These are phyloP conservation scores for Drosophila gunungcola DNA, from an alignment of 1,140 invertebrate genomes.

Conservation along the genomic window DNA sequence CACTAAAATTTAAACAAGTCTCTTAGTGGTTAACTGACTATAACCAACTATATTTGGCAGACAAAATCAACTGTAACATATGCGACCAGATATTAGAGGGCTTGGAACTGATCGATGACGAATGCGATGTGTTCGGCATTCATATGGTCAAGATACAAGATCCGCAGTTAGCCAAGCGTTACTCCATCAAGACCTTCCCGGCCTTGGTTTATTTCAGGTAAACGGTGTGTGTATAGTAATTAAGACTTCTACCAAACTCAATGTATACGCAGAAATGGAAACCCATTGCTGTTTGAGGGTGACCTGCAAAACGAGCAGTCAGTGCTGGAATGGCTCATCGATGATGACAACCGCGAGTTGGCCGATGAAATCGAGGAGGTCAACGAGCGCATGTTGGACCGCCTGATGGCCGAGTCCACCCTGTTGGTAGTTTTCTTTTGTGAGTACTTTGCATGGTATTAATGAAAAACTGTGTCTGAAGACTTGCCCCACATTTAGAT, in stretches of 20 bases:
- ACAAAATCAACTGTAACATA: constrained; percentile 96
- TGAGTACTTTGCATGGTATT: constrained; percentile 86
- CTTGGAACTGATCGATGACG: constrained; percentile 95
- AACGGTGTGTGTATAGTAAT: neutral
- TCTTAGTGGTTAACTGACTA: neutral
- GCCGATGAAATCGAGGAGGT: constrained; percentile 97
- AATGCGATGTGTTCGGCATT: constrained; percentile 96
- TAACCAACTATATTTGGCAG: constrained; percentile 85
- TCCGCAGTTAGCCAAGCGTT: constrained; percentile 94
- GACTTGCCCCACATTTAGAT: constrained; percentile 86
- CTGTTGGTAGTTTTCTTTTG: constrained; percentile 97
- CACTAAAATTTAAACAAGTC: constrained; percentile 14
- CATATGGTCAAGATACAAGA: constrained; percentile 98
- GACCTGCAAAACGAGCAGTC: constrained; percentile 96
- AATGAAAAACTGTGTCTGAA: no score
- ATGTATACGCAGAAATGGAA: constrained; percentile 89
- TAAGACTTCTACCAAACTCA: neutral
- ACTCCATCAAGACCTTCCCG: constrained; percentile 97
- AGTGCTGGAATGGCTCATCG: constrained; percentile 96
- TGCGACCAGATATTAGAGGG: constrained; percentile 96
- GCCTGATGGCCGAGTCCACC: constrained; percentile 94
- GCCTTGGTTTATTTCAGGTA: constrained; percentile 94
- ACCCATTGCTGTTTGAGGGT: constrained; percentile 96
- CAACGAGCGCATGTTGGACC: constrained; percentile 95
- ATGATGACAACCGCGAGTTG: constrained; percentile 96